Evolutionary conservation across 2,113 vertebrate genomes (phyloP), one percentile per base, ranked within the genome.

Genomic region (Thermophis baileyi): DNA sequence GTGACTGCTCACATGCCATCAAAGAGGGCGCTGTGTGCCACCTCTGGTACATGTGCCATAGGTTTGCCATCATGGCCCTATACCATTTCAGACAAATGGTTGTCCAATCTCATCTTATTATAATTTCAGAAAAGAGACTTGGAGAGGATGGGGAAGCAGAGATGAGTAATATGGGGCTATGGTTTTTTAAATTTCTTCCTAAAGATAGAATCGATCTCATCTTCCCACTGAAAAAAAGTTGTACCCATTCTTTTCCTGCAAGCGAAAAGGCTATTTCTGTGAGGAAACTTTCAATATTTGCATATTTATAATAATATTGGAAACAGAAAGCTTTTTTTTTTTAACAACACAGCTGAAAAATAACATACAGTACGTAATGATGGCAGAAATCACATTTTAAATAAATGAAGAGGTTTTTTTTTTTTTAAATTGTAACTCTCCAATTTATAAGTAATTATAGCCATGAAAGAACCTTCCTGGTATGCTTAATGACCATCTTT

Each of bases 381-480:
- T 95, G 94, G 94, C 89, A 97, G 97, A 98, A 98, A 98, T 96
- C 96, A 96, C 97, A 97, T 97, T 98, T 97, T 97, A 98, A 96
- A 96, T 96, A 97, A 98, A 97, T 97, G 97, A 98, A 98, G 97
- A 97, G 96, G 97, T 97, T 14, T 97, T 97, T 97, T 97, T 97
- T 97, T 96, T 16, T n/a, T n/a, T n/a, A 91, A 86, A 97, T 98
- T 97, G 95, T 96, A 97, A 97, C 92, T 97, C 96, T 96, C 96
- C 96, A 98, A 98, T 98, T 98, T 98, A 96, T 98, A 97, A 97
- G 97, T 98, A 98, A 98, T 98, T 98, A 98, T 96, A 97, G 95
- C 90, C 95, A 97, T 97, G 97, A 98, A 98, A 98, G 98, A 97
- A 97, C 97, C 97, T 98, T 97, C 97, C 97, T 98, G 98, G 97